These are phyloP conservation scores for Dromius quadrimaculatus DNA, from an alignment of 2,888 invertebrate species.

Conservation along the genomic window DNA sequence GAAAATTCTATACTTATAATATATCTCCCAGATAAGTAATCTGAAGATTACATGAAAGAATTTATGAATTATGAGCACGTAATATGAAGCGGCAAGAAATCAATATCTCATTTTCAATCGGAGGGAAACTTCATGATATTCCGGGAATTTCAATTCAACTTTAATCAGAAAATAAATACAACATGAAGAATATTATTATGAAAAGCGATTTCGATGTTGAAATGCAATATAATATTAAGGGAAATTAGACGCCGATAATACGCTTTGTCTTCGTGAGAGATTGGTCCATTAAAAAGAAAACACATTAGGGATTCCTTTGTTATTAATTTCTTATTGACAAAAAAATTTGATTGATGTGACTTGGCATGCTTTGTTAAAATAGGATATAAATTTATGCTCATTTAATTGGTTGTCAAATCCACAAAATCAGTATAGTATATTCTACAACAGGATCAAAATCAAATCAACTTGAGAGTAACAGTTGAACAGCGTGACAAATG, in stretches of 20 bases:
- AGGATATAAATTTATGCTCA: too few species aligned
- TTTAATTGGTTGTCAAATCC: too few species aligned
- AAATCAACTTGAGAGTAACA: not conserved
- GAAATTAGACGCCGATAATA: constrained; percentile 24
- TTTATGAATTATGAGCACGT: constrained; percentile 28
- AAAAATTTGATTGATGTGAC: too few species aligned
- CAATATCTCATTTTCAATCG: constrained; percentile 33
- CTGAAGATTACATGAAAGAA: constrained; percentile 24
- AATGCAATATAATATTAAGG: constrained; percentile 25
- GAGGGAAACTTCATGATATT: constrained; percentile 16
- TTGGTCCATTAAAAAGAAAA: too few species aligned
- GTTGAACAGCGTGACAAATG: constrained; percentile 3
- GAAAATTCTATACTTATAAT: constrained; percentile 11
- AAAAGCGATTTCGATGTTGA: not conserved
- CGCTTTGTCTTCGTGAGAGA: constrained; percentile 6
- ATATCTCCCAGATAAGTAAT: constrained; percentile 14
- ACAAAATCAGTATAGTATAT: not conserved
- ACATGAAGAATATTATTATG: constrained; percentile 15
- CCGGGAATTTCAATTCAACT: constrained; percentile 21
- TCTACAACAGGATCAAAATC: not conserved
- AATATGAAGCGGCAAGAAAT: constrained; percentile 17
- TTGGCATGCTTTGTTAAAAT: too few species aligned
- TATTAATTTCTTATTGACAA: too few species aligned
- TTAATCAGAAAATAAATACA: constrained; percentile 39
- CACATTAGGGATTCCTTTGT: too few species aligned